Conservation (phyloP, 2,888 invertebrate species). For the Pseudoips prasinana region DNA sequence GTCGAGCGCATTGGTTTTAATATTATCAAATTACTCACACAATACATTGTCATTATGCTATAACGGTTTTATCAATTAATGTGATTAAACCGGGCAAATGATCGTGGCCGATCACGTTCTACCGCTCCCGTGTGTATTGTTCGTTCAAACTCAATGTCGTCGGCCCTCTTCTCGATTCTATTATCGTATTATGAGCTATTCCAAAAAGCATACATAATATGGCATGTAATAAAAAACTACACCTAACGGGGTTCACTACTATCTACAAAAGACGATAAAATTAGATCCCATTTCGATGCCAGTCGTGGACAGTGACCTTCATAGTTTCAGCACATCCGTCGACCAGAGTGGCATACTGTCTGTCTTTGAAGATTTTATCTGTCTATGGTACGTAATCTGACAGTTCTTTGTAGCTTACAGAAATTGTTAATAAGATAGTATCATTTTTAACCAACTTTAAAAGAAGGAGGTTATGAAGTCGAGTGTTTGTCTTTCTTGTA, state of each 20-base stretch:
- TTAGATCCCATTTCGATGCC: constrained; percentile 23
- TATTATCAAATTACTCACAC: constrained; percentile 73
- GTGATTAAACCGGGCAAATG: constrained; percentile 70
- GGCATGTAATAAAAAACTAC: constrained; percentile 16
- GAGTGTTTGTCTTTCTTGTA: too few species aligned
- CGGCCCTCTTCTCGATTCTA: constrained; percentile 15
- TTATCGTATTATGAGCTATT: constrained; percentile 9
- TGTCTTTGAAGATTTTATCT: constrained; percentile 15
- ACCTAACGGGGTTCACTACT: constrained; percentile 19
- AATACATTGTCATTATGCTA: constrained; percentile 70
- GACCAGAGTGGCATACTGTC: constrained; percentile 14
- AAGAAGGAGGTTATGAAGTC: too few species aligned
- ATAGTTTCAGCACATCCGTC: constrained; percentile 27
- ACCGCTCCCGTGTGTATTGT: constrained; percentile 40
- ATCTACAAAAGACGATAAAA: constrained; percentile 20
- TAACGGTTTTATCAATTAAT: constrained; percentile 78
- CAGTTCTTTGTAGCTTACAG: too few species aligned
- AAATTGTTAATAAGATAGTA: too few species aligned
- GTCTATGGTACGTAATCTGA: constrained; percentile 1
- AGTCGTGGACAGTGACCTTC: constrained; percentile 20
- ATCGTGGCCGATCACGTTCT: constrained; percentile 66
- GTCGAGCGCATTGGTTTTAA: too few species aligned
- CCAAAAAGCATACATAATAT: constrained; percentile 17
- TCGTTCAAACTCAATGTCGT: constrained; percentile 42
- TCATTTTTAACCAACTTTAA: too few species aligned